Conservation (phyloP, 2,113 vertebrate species). For the Siphamia tubifer region DNA sequence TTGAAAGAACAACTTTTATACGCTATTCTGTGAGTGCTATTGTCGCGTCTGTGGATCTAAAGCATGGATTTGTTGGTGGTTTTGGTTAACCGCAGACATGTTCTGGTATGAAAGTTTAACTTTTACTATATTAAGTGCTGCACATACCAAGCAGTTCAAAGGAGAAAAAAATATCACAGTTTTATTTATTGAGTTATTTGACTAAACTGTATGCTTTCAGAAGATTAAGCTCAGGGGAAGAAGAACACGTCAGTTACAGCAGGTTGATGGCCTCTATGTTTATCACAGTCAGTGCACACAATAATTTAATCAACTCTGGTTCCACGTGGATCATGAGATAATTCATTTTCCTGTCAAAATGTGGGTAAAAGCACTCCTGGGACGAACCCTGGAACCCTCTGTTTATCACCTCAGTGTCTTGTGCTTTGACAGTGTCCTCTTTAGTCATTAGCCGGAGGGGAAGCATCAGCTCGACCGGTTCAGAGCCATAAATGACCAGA, state of each 20-base stretch:
- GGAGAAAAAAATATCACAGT: not conserved
- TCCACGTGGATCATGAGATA: not conserved
- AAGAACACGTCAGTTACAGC: not conserved
- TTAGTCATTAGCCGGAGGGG: constrained; percentile 27
- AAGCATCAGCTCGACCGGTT: constrained; percentile 46
- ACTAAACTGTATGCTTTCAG: not conserved
- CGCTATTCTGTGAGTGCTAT: too few species aligned
- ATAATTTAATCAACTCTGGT: not conserved
- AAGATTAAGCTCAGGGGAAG: not conserved
- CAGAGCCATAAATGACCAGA: constrained; percentile 59
- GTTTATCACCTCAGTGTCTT: constrained; percentile 21
- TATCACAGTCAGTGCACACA: not conserved
- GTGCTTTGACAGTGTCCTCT: constrained; percentile 8
- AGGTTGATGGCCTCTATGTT: not conserved
- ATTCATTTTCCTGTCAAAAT: not conserved
- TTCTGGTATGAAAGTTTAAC: too few species aligned
- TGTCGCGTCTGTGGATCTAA: too few species aligned
- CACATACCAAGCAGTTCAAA: too few species aligned
- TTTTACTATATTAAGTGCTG: too few species aligned
- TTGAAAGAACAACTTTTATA: too few species aligned
- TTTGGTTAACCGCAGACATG: too few species aligned
- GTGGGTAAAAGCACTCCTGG: not conserved
- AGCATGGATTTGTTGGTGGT: too few species aligned
- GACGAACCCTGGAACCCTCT: not conserved
- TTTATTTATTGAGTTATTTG: constrained; percentile 21